phyloP scores from a whole-genome alignment of 2,797 vertebrate genomes.

The Linurgus olivaceus region DNA sequence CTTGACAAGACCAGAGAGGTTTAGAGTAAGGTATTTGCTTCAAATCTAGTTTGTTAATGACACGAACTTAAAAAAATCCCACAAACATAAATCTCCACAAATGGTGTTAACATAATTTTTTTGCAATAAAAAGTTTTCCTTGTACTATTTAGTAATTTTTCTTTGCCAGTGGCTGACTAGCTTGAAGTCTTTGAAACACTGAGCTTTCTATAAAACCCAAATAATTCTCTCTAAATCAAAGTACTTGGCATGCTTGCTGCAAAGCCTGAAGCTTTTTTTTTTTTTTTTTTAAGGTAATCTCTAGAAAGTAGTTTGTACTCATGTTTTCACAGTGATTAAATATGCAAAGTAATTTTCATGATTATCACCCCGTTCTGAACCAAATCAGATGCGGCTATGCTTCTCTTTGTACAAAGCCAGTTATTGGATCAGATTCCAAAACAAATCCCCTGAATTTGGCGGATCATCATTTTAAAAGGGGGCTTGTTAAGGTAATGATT shows the following conservation, averaged over 20 bases:
- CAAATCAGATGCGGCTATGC: constrained; percentile 82
- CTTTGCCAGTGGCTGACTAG: constrained; percentile 61
- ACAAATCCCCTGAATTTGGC: constrained; percentile 91
- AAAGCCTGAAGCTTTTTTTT: constrained; percentile 69
- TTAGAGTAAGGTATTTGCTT: neutral
- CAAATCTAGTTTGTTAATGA: neutral
- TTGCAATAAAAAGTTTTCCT: constrained; percentile 35
- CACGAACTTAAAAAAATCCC: neutral
- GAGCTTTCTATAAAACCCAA: constrained; percentile 74
- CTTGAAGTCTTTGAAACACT: constrained; percentile 74
- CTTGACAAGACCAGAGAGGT: neutral
- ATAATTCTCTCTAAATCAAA: constrained; percentile 79
- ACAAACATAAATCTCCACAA: neutral
- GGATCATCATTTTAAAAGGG: constrained; percentile 93
- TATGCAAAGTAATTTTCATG: constrained; percentile 90
- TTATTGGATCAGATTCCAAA: constrained; percentile 92
- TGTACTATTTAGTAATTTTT: constrained; percentile 28
- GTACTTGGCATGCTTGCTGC: constrained; percentile 75
- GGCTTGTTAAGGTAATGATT: constrained; percentile 98
- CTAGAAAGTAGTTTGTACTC: constrained; percentile 80
- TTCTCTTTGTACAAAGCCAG: constrained; percentile 83
- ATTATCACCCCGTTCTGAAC: constrained; percentile 85
- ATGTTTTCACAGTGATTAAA: constrained; percentile 87
- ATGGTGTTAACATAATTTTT: neutral
- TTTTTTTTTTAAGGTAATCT: constrained; percentile 79